Percentiles rank a stretch among this genome's conserved stretches.
These are phyloP conservation scores for Megaptera novaeangliae DNA, from an alignment of 2,113 vertebrate genomes.

Conservation along the genomic window DNA sequence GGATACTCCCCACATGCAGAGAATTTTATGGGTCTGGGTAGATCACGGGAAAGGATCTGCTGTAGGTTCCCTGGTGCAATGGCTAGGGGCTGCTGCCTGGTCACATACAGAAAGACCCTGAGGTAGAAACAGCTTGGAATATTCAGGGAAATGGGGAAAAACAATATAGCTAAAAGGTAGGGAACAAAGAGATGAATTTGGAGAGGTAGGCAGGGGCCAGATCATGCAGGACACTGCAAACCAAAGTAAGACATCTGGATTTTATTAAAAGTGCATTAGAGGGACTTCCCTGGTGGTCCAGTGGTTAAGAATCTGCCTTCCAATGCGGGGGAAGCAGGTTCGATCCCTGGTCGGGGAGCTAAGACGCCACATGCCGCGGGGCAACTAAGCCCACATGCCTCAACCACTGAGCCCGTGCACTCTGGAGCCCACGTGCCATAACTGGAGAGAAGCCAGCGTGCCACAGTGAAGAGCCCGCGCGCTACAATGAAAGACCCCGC, in stretches of 20 bases:
- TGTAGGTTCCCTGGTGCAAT: neutral
- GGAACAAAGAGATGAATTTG: neutral
- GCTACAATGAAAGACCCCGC: too few species aligned
- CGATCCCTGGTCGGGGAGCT: too few species aligned
- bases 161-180: neutral
- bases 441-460: too few species aligned
- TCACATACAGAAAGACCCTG: neutral
- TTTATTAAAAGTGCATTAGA: neutral
- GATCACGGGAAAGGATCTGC: neutral
- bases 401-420: too few species aligned
- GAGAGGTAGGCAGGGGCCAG: neutral
- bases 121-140: neutral
- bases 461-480: too few species aligned
- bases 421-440: too few species aligned
- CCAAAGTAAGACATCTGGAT: neutral
- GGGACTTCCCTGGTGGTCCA: too few species aligned
- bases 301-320: too few species aligned
- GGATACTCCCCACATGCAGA: neutral
- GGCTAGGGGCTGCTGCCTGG: neutral
- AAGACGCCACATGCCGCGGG: too few species aligned
- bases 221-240: neutral
- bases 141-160: neutral
- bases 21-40: neutral
- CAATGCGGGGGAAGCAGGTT: too few species aligned
- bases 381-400: too few species aligned